These are phyloP conservation scores for Upupa epops DNA, from an alignment of 2,113 vertebrate species.

Conservation along the genomic window DNA sequence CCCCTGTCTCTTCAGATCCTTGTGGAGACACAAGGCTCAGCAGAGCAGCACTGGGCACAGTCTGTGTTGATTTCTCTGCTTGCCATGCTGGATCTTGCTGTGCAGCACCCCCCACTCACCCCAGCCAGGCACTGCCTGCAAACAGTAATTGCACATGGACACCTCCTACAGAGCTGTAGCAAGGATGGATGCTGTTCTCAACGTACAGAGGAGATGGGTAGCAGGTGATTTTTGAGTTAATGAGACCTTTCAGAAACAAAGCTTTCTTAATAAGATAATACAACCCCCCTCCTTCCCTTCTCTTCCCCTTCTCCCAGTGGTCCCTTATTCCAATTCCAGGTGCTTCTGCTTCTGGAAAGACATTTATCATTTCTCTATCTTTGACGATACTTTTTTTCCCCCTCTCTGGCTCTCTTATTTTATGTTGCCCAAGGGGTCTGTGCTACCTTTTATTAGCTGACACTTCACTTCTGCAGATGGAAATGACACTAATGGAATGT, in stretches of 20 bases:
- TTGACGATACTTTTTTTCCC: neutral
- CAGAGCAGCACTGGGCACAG: neutral
- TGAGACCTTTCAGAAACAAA: neutral
- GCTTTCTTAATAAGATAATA: neutral
- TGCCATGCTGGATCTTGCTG: fast-evolving
- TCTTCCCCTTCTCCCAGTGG: neutral
- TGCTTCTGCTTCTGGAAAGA: constrained; percentile 42
- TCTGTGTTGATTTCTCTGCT: neutral
- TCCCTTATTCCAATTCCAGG: constrained; percentile 30
- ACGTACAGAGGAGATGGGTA: neutral
- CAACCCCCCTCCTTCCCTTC: neutral
- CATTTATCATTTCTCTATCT: constrained; percentile 65
- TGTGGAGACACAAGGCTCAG: neutral
- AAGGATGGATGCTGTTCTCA: neutral
- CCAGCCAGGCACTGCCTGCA: neutral
- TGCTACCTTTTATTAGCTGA: constrained; percentile 72
- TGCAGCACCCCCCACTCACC: fast-evolving
- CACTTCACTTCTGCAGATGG: constrained; percentile 65
- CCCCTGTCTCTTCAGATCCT: neutral
- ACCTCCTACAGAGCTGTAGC: neutral
- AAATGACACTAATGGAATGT: constrained; percentile 66
- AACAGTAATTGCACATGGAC: neutral
- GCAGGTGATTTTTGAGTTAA: neutral
- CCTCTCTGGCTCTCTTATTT: constrained; percentile 33
- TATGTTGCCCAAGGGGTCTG: constrained; percentile 65